Evolutionary conservation across 2,888 invertebrate genomes (phyloP).

Genomic region (Artemia sinica): DNA sequence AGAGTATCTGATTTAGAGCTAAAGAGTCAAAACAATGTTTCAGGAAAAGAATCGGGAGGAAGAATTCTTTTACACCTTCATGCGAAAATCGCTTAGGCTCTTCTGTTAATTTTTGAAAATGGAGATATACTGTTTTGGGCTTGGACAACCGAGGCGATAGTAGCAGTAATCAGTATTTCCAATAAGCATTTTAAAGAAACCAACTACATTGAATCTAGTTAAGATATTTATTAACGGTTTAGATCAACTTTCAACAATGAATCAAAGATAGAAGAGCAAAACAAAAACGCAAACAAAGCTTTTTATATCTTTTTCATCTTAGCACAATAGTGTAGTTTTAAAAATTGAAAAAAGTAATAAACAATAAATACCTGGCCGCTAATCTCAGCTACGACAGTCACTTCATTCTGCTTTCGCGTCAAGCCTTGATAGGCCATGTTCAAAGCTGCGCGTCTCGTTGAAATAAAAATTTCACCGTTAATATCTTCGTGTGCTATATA

Average conservation of each 20-base stretch:
- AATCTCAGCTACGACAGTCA: constrained; percentile 49
- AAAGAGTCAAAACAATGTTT: too few relatives aligned
- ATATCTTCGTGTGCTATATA: constrained; percentile 69
- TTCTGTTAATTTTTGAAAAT: too few relatives aligned
- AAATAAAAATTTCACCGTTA: constrained; percentile 60
- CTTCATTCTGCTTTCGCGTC: constrained; percentile 57
- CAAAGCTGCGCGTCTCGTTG: constrained; percentile 68
- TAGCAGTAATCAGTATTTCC: too few relatives aligned
- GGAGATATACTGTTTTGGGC: too few relatives aligned
- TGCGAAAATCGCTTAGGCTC: too few relatives aligned
- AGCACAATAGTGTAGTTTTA: neutral
- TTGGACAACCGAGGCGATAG: too few relatives aligned
- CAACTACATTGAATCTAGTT: too few relatives aligned
- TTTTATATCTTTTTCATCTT: neutral
- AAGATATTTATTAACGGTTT: too few relatives aligned
- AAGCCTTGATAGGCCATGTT: constrained; percentile 94
- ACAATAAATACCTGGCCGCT: constrained; percentile 41
- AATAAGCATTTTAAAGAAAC: too few relatives aligned
- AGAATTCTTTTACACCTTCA: too few relatives aligned
- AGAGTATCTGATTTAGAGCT: too few relatives aligned
- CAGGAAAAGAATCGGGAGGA: too few relatives aligned
- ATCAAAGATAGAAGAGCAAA: constrained; percentile 17
- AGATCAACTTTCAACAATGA: neutral
- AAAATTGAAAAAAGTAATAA: neutral
- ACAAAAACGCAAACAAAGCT: constrained; percentile 20